Percentiles rank a stretch among this genome's conserved stretches.
Conservation (phyloP, 2,888 invertebrate genomes). For the Syrphus vitripennis region DNA sequence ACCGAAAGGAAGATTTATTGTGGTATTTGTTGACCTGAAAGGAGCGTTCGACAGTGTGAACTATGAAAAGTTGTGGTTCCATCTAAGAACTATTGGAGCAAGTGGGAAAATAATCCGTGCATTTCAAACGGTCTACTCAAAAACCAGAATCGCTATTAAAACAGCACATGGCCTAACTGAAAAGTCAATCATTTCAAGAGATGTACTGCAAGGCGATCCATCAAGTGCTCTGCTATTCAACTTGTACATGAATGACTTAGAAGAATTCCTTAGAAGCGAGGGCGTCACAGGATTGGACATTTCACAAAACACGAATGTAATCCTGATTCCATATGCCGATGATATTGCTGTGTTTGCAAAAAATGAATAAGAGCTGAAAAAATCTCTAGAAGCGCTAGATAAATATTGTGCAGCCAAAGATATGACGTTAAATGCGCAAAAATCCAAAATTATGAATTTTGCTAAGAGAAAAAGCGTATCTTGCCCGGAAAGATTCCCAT, state of each 20-base stretch:
- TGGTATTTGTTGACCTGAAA: too few relatives aligned
- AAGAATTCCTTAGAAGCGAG: too few relatives aligned
- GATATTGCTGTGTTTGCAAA: too few relatives aligned
- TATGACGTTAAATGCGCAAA: background rate
- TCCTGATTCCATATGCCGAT: too few relatives aligned
- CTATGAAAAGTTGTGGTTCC: background rate
- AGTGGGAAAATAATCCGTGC: background rate
- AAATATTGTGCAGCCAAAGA: background rate
- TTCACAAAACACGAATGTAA: background rate
- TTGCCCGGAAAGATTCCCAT: background rate
- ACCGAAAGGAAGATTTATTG: too few relatives aligned
- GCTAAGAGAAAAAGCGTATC: background rate
- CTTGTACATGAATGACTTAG: background rate
- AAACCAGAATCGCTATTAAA: background rate
- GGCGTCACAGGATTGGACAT: background rate
- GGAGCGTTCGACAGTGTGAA: too few relatives aligned
- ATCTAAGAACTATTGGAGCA: background rate
- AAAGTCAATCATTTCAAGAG: background rate
- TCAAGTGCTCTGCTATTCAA: background rate
- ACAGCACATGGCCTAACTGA: background rate
- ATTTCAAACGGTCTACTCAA: background rate
- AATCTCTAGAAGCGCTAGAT: background rate
- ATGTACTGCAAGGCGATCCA: background rate
- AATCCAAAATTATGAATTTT: too few relatives aligned
- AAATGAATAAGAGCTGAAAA: background rate